Evolutionary conservation across 2,797 vertebrate genomes (phyloP).

Genomic region (Rhynchonycteris naso): DNA sequence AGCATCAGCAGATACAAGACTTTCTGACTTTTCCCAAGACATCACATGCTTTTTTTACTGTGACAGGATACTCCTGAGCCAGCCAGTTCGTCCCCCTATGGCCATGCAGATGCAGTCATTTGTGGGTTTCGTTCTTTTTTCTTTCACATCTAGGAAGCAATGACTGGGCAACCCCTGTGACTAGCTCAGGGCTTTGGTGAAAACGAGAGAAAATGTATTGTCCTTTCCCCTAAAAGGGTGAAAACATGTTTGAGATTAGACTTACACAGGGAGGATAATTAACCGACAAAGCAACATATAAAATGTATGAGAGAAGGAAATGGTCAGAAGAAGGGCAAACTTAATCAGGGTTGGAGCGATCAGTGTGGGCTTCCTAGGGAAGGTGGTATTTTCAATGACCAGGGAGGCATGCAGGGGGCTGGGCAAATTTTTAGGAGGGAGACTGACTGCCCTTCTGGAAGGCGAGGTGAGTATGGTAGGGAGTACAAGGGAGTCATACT

Average conservation of each 20-base stretch:
- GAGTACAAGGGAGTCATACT: neutral
- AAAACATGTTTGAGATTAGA: neutral
- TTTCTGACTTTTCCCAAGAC: neutral
- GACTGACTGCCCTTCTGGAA: neutral
- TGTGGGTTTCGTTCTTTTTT: neutral
- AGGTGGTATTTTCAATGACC: neutral
- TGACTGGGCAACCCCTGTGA: neutral
- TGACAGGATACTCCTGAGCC: neutral
- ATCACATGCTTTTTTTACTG: neutral
- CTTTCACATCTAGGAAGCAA: neutral
- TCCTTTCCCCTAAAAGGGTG: neutral
- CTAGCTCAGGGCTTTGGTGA: constrained; percentile 15
- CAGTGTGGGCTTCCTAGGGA: neutral
- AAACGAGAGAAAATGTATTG: neutral
- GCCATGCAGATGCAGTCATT: neutral
- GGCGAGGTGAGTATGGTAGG: neutral
- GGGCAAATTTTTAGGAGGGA: neutral
- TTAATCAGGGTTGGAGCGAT: neutral
- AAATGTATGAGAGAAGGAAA: neutral
- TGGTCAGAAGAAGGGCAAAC: neutral
- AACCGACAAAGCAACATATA: neutral
- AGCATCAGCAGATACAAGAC: neutral
- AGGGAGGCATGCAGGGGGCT: neutral
- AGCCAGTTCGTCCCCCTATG: neutral
- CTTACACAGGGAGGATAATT: neutral